phyloP scores from a whole-genome alignment of 2,113 vertebrate genomes.

The Paramormyrops kingsleyae region DNA sequence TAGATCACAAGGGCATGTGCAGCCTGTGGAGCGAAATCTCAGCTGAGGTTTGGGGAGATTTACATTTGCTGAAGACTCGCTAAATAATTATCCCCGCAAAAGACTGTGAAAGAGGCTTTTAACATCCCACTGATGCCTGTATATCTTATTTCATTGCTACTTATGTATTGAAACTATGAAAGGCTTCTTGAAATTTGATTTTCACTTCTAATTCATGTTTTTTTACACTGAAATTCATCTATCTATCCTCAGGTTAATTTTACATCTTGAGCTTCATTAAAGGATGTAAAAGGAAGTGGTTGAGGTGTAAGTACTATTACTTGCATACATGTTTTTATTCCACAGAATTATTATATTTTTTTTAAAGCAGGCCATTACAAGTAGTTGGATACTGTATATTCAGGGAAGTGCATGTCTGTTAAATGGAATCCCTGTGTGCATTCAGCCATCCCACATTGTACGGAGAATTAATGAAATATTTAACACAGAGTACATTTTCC shows the following conservation, averaged over 20 bases:
- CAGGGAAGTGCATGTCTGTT: background rate
- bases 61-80: constrained; percentile 1
- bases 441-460: background rate
- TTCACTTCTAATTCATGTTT: background rate
- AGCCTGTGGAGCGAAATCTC: background rate
- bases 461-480: constrained; percentile 8
- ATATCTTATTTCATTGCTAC: background rate
- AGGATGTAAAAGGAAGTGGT: background rate
- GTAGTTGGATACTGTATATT: background rate
- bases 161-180: constrained; percentile 9
- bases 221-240: background rate
- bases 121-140: constrained; percentile 14
- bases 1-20: constrained; percentile 6
- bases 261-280: constrained; percentile 20
- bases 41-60: background rate
- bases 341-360: background rate
- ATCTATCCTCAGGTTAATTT: background rate
- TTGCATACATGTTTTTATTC: constrained; percentile 4
- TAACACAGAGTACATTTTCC: background rate
- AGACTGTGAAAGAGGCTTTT: constrained; percentile 14
- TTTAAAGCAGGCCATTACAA: background rate
- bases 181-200: background rate
- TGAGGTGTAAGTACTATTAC: background rate
- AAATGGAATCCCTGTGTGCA: constrained; percentile 2
- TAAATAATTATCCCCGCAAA: constrained; percentile 14